Evolutionary conservation across 1,140 invertebrate genomes (phyloP).

Genomic region (Chionoecetes opilio): DNA sequence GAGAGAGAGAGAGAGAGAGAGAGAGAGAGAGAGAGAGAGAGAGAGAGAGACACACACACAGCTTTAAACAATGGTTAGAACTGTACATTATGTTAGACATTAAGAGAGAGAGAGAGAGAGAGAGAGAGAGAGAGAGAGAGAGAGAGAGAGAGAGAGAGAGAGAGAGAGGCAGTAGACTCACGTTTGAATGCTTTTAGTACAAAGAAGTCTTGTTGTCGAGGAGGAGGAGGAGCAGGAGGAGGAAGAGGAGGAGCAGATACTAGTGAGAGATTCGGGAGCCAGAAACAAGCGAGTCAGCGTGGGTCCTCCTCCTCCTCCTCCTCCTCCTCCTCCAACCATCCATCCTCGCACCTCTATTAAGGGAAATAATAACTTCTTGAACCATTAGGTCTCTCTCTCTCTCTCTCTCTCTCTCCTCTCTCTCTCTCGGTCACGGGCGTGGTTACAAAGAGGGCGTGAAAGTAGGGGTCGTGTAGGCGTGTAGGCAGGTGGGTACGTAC

Average conservation of each 20-base stretch:
- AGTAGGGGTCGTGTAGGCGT: background rate
- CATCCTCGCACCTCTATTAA: background rate
- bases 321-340: background rate
- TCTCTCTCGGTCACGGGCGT: constrained; percentile 8
- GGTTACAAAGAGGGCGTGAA: constrained; percentile 22
- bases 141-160: background rate
- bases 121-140: constrained; percentile 25
- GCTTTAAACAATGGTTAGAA: background rate
- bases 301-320: background rate
- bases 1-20: constrained; percentile 62
- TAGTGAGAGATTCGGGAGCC: constrained; percentile 4
- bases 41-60: background rate
- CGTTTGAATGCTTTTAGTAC: background rate
- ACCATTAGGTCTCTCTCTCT: background rate
- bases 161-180: constrained; percentile 24
- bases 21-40: constrained; percentile 55
- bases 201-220: background rate
- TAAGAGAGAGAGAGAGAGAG: background rate
- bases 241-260: background rate
- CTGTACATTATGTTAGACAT: background rate
- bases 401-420: background rate
- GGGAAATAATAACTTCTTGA: constrained; percentile 3
- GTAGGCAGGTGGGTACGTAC: background rate
- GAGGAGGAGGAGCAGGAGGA: background rate
- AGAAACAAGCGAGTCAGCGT: constrained; percentile 18